A percentile compares a stretch with the other conserved stretches of the same genome.
These are phyloP conservation scores for Anastrepha ludens DNA, from an alignment of 1,140 invertebrate genomes.

Conservation along the genomic window DNA sequence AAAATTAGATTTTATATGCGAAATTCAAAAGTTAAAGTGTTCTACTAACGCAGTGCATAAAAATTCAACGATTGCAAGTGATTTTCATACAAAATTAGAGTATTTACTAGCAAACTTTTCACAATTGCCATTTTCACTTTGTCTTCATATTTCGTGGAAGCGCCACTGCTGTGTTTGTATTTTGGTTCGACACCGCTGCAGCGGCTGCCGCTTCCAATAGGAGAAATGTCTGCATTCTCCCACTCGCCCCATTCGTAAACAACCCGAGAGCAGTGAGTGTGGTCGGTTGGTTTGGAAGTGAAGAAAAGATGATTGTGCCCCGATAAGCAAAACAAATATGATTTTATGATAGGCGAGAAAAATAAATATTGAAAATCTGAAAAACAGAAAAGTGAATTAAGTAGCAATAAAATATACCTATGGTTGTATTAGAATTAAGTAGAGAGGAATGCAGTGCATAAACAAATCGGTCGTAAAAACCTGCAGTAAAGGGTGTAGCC, in stretches of 20 bases:
- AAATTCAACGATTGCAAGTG: not conserved
- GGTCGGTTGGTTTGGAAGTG: not conserved
- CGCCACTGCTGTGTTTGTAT: conserved; percentile 12
- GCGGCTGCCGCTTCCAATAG: conserved; percentile 22
- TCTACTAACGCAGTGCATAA: not conserved
- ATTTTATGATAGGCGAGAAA: not conserved
- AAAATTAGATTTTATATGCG: not conserved
- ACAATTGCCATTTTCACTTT: not conserved
- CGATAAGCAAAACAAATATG: not conserved
- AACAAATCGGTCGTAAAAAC: conserved; percentile 26
- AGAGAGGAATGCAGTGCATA: not conserved
- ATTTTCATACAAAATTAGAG: not conserved
- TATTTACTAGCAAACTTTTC: conserved; percentile 16
- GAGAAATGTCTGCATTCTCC: conserved; percentile 39
- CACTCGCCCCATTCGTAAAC: conserved; percentile 49
- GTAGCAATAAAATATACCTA: not conserved
- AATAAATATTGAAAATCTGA: not conserved
- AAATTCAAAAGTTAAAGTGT: not conserved
- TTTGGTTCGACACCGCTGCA: not conserved
- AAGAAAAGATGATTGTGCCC: not conserved
- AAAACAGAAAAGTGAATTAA: not conserved
- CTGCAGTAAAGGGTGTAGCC: not conserved
- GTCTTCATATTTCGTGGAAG: conserved; percentile 18
- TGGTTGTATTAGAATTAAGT: not conserved
- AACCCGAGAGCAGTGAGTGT: conserved; percentile 9